Base-by-base conservation (phyloP, 2,797 vertebrate species). In the Sebastes nivosus region DNA sequence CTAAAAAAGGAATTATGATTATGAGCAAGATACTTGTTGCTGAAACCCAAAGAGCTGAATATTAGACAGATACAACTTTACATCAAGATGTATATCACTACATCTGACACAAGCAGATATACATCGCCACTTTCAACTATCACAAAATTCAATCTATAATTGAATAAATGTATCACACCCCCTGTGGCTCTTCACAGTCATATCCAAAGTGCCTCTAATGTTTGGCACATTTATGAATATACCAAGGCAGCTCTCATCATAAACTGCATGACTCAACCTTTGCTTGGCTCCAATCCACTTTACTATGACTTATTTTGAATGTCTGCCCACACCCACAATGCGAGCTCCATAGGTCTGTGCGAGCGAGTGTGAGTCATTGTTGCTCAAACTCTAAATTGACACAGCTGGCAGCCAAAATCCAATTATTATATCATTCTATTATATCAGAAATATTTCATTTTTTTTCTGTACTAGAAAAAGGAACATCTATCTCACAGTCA, bases 231-330 rank as follows among this genome's bases (percentile, higher is more conserved):
- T 74, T 69, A 76, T 82, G 36, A 87, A 75, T 73, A 72, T 54
- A 76, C 6, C 58, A 63, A 70, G 22, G 42, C 76, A 61, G 79
- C 67, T 73, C 63, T 81, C 24, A 75, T 87, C 72, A 81, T 65
- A 72, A 81, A 80, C 67, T 18, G 61, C 55, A 77, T 89, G 89
- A 91, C 84, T 90, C 92, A 91, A 57, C 63, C 55, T 84, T 84
- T 82, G 80, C 90, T 91, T 93, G 88, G 76, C 86, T 87, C 52
- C 73, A 63, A 32, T 87, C 81, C 81, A 82, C 76, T 92, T 86
- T 79, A 91, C 80, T 86, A 89, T 80, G 81, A 89, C 86, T 93
- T 86, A 66, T 79, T 88, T 84, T 83, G 65, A 86, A 82, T 27
- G 86, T 88, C 85, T 86, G 84, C 88, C 72, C 78, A 81, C 84